These are phyloP conservation scores for Piaya cayana DNA, from an alignment of 2,113 vertebrate species.

Conservation along the genomic window DNA sequence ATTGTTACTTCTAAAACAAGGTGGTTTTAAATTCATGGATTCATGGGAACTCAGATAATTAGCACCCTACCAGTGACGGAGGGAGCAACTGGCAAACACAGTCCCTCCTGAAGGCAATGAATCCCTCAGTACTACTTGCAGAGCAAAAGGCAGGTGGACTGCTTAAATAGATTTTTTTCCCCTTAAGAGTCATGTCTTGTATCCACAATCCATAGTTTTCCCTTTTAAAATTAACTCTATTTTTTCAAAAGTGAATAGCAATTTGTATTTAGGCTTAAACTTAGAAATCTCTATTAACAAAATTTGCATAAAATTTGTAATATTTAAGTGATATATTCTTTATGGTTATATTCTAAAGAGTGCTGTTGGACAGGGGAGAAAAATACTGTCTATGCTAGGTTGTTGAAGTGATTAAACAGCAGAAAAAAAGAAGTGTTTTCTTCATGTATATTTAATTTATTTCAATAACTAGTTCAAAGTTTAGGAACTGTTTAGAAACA, in stretches of 20 bases:
- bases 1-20: background rate
- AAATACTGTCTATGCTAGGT: background rate
- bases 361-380: background rate
- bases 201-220: background rate
- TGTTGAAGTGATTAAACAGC: background rate
- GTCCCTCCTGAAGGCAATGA: background rate
- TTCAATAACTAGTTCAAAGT: conserved; percentile 6
- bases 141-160: background rate
- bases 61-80: background rate
- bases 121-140: background rate
- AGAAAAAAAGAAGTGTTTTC: conserved; percentile 4
- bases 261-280: background rate
- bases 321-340: background rate
- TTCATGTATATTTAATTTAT: conserved; percentile 5
- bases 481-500: background rate
- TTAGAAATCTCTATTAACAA: background rate
- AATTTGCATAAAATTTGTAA: background rate
- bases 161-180: background rate
- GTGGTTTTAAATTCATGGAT: background rate
- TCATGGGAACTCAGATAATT: background rate
- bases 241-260: background rate
- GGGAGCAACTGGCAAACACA: background rate
- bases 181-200: background rate
- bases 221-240: background rate
- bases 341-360: background rate